Evolutionary conservation across 1,140 invertebrate genomes (phyloP).

Genomic region (Drosophila lowei): DNA sequence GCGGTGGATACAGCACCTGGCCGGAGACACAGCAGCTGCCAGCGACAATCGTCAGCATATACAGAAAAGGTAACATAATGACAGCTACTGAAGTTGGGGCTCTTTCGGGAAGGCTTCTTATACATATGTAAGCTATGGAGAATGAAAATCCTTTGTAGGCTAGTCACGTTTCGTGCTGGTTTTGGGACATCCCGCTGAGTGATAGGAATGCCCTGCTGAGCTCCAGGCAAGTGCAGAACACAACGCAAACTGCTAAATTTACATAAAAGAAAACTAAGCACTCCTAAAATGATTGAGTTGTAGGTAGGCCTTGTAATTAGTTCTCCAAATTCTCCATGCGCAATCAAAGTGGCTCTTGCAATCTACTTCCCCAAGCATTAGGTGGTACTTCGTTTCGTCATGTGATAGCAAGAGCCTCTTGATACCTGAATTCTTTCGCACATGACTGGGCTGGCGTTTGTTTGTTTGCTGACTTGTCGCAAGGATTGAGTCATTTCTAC

Average conservation of each 20-base stretch:
- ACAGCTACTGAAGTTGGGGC: background rate
- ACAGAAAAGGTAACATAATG: constrained; percentile 28
- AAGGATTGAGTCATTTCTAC: constrained; percentile 18
- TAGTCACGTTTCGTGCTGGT: constrained; percentile 13
- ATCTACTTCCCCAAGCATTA: constrained; percentile 5
- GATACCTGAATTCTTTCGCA: constrained; percentile 23
- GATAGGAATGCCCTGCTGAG: no score
- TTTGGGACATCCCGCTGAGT: no score
- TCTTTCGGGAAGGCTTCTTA: constrained; percentile 3
- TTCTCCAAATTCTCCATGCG: background rate
- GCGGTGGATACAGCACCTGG: constrained; percentile 66
- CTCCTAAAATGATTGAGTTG: no score
- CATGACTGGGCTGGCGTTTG: constrained; percentile 9
- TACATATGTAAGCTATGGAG: background rate
- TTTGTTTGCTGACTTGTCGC: constrained; percentile 21
- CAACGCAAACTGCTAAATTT: no score
- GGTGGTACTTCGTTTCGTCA: constrained; percentile 8
- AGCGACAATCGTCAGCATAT: constrained; percentile 13
- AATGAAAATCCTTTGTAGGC: constrained; percentile 3
- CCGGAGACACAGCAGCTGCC: background rate
- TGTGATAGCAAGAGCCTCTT: constrained; percentile 12
- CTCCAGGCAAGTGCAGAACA: no score
- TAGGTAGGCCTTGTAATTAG: no score
- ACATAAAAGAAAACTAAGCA: no score
- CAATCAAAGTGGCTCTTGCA: background rate